Evolutionary conservation across 2,888 invertebrate species (phyloP), one percentile per base, ranked within the genome.

Genomic region (Ormyrus pomaceus): DNA sequence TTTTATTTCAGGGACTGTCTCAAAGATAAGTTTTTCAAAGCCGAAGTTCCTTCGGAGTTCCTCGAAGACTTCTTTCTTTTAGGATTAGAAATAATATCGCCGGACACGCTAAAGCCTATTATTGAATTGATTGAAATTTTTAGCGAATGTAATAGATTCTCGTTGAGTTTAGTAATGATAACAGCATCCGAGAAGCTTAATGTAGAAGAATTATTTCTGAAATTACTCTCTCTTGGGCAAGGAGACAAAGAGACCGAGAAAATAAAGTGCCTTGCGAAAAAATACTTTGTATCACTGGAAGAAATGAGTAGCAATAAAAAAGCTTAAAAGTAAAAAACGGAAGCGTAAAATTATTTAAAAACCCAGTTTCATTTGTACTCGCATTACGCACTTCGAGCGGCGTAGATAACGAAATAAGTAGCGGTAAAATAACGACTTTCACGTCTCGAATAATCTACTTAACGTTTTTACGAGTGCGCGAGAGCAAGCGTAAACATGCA

Each of bases 111-210:
- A 9, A 65, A 70, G 11, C 13, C 51, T 9, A 82, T 89, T 19
- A 68, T 87, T 5, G 86, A 88, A 45, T 61, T 89, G 79, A 79
- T 89, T 48, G 69, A n/a, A n/a, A 83, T 79, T 61, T 68, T 89
- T 8, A 85, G 85, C 74, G 77, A 83, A 62, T 89, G 88, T 79
- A 86, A 85, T 45, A 85, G 89, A 83, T 89, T 89, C 70, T 69
- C 83, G 46, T 77, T 89, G 55, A 85, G 85, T 10, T 19, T 88
- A 5, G 84, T 79, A 9, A 79, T 82, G 78, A 78, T 82, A 11
- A 58, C 78, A 1, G 9, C 5, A 45, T 50, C 48, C n/a, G 66
- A 71, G 50, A 82, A 75, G 19, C 13, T 55, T 0, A 7, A 2
- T 34, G 1, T 70, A 8, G 19, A 56, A 51, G 50, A 56, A 2